Evolutionary conservation across 2,797 vertebrate genomes (phyloP).

Genomic region (Coranthus polyacanthus): DNA sequence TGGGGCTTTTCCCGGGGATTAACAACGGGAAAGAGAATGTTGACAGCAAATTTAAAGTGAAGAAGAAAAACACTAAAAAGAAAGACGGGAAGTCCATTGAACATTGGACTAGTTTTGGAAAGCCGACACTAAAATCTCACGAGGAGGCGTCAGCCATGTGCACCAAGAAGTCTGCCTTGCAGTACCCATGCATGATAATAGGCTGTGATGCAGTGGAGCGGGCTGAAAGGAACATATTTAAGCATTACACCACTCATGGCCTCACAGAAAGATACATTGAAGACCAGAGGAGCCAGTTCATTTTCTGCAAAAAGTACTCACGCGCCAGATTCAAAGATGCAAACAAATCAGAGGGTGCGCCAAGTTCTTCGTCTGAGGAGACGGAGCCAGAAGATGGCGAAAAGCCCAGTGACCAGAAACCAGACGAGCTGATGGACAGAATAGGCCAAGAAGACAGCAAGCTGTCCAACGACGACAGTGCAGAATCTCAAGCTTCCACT

Average conservation of each 20-base stretch:
- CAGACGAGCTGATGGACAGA: conserved; percentile 62
- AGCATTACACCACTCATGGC: conserved; percentile 97
- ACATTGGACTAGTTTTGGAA: conserved; percentile 89
- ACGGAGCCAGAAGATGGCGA: conserved; percentile 63
- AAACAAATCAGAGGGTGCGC: conserved; percentile 75
- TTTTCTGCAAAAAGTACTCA: conserved; percentile 91
- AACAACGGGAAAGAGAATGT: conserved; percentile 88
- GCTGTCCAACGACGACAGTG: conserved; percentile 71
- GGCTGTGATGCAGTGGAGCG: conserved; percentile 94
- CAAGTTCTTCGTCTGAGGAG: conserved; percentile 76
- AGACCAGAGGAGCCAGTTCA: conserved; percentile 93
- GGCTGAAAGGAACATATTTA: conserved; percentile 94
- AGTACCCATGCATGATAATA: conserved; percentile 98
- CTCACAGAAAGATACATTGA: conserved; percentile 94
- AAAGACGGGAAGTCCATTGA: conserved; percentile 83
- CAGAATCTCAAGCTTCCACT: conserved; percentile 75
- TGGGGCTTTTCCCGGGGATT: conserved; percentile 77
- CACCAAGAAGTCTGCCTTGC: conserved; percentile 90
- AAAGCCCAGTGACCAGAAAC: conserved; percentile 61
- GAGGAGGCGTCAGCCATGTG: conserved; percentile 94
- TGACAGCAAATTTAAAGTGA: conserved; percentile 82
- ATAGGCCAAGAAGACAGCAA: conserved; percentile 74
- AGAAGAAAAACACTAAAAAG: conserved; percentile 84
- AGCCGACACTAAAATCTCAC: conserved; percentile 92
- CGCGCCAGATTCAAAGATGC: conserved; percentile 84